A percentile compares a stretch with the other conserved stretches of the same genome.
Evolutionary conservation across 2,113 vertebrate species (phyloP).

Genomic region (Eupsittula cactorum): DNA sequence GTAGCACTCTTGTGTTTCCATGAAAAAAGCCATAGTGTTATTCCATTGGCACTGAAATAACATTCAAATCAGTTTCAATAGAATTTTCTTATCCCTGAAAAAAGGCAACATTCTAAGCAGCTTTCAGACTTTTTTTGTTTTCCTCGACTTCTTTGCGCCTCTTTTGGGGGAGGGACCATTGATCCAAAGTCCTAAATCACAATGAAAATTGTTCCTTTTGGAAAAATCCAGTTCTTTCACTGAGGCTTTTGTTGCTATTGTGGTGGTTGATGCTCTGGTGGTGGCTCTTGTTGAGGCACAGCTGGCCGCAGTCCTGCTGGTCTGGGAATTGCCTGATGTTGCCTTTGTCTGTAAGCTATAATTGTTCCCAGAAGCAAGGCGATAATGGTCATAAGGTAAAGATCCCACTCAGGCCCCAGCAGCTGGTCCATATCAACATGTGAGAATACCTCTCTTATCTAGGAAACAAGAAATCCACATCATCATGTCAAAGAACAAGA

Average conservation of each 20-base stretch:
- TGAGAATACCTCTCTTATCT: constrained; percentile 87
- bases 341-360: constrained; percentile 95
- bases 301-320: constrained; percentile 66
- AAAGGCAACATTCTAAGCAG: constrained; percentile 81
- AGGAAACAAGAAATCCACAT: constrained; percentile 27
- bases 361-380: constrained; percentile 93
- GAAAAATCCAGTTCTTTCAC: constrained; percentile 58
- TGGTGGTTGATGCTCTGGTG: constrained; percentile 69
- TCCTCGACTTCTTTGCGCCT: constrained; percentile 51
- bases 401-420: constrained; percentile 97
- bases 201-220: constrained; percentile 56
- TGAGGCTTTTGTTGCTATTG: constrained; percentile 68
- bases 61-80: constrained; percentile 75
- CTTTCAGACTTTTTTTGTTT: constrained; percentile 66
- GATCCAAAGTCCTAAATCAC: constrained; percentile 59
- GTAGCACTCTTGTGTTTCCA: constrained; percentile 66
- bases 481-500: not conserved
- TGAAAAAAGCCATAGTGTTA: constrained; percentile 75
- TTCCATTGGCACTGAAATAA: constrained; percentile 79
- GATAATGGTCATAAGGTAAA: constrained; percentile 98
- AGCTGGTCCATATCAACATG: constrained; percentile 96
- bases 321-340: constrained; percentile 85
- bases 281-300: constrained; percentile 74
- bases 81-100: constrained; percentile 82
- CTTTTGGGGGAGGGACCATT: constrained; percentile 58